Evolutionary conservation across 1,140 invertebrate genomes (phyloP).

Genomic region (Arion vulgaris): DNA sequence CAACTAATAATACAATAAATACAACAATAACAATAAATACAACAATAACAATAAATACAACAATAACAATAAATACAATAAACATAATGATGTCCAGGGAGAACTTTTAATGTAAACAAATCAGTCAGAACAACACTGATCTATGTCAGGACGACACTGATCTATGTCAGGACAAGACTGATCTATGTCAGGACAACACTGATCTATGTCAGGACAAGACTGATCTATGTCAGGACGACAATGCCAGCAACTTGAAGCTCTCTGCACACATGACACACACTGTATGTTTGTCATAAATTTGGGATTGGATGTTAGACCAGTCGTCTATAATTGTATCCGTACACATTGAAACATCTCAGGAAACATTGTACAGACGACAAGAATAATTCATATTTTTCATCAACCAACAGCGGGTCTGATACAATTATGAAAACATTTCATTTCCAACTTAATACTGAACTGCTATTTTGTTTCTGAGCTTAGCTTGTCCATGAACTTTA

Average conservation of each 20-base stretch:
- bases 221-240: not conserved
- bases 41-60: not conserved
- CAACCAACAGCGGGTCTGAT: no score
- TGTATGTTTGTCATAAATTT: no score
- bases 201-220: not conserved
- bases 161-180: not conserved
- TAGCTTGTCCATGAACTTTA: no score
- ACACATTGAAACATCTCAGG: not conserved
- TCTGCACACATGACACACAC: no score
- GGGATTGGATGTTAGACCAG: not conserved
- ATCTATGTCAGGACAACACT: not conserved
- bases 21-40: not conserved
- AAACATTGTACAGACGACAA: not conserved
- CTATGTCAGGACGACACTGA: not conserved
- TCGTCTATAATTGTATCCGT: not conserved
- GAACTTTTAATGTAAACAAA: not conserved
- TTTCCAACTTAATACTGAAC: no score
- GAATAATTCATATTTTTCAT: no score
- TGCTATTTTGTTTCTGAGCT: no score
- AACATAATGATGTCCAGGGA: not conserved
- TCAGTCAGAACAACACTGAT: not conserved
- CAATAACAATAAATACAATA: not conserved
- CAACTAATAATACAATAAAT: not conserved
- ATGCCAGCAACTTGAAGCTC: not conserved
- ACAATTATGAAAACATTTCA: no score